Percentiles rank a stretch among this genome's conserved stretches.
Conservation (phyloP, 2,888 invertebrate genomes). For the Cenopis cana region DNA sequence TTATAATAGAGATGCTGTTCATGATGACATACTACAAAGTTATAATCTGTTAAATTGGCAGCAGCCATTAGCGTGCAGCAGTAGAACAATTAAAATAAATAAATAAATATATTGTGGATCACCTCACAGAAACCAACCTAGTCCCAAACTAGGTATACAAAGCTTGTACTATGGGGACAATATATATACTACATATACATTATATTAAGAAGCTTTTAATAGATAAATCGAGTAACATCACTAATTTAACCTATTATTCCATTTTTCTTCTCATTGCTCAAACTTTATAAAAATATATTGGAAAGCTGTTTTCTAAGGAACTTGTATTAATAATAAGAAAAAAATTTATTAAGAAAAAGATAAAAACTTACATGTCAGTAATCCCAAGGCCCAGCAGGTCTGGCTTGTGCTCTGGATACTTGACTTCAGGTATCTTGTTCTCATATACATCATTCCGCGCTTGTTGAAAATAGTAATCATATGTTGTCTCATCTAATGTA, state of each 20-base stretch:
- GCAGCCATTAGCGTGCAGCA: neutral
- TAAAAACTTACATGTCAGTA: conserved; percentile 90
- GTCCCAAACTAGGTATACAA: too few relatives aligned
- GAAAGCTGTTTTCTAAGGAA: too few relatives aligned
- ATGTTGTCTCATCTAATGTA: conserved; percentile 89
- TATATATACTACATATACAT: too few relatives aligned
- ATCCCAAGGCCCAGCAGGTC: conserved; percentile 94
- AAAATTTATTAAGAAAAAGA: too few relatives aligned
- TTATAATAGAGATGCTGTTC: neutral
- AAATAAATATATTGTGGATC: too few relatives aligned
- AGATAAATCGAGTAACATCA: neutral
- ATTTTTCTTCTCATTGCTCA: neutral
- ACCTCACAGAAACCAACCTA: too few relatives aligned
- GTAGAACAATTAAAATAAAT: conserved; percentile 1
- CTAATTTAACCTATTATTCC: neutral
- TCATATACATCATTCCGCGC: conserved; percentile 92
- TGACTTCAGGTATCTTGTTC: conserved; percentile 91
- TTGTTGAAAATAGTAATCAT: conserved; percentile 95
- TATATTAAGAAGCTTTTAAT: too few relatives aligned
- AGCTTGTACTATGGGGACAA: too few relatives aligned
- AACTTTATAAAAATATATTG: too few relatives aligned
- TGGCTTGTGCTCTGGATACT: conserved; percentile 90
- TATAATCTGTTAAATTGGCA: conserved; percentile 13
- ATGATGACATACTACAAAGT: neutral
- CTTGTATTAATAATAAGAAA: too few relatives aligned